Evolutionary conservation across 2,888 invertebrate genomes (phyloP).

Genomic region (Bembecia ichneumoniformis): DNA sequence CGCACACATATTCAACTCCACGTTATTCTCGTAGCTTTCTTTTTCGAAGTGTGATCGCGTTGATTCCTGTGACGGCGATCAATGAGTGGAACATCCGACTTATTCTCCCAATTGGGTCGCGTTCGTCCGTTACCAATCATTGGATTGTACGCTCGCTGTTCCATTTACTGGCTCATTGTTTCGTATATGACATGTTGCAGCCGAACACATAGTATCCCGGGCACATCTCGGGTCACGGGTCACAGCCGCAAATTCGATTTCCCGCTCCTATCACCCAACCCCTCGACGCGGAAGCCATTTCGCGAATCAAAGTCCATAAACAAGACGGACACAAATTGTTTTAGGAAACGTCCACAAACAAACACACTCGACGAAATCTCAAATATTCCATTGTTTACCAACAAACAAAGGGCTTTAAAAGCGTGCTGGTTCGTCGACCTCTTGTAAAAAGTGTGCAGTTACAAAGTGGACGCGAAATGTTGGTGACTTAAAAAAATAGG

Average conservation of each 20-base stretch:
- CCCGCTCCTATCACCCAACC: constrained; percentile 31
- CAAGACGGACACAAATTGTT: constrained; percentile 18
- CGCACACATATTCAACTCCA: too few species aligned
- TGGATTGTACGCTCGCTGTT: constrained; percentile 34
- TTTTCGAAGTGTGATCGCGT: too few species aligned
- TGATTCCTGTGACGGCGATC: constrained; percentile 14
- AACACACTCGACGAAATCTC: constrained; percentile 25
- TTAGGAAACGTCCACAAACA: constrained; percentile 26
- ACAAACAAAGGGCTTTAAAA: constrained; percentile 39
- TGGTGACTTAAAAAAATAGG: constrained; percentile 25
- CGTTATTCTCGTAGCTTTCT: too few species aligned
- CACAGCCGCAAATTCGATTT: constrained; percentile 38
- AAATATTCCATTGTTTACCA: constrained; percentile 36
- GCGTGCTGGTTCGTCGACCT: constrained; percentile 37
- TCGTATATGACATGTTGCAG: constrained; percentile 30
- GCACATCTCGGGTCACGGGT: constrained; percentile 12
- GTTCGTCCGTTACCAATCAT: constrained; percentile 23
- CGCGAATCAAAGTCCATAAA: constrained; percentile 11
- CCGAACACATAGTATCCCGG: constrained; percentile 20
- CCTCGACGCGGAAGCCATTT: constrained; percentile 12
- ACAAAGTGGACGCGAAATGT: constrained; percentile 14
- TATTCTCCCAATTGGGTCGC: constrained; percentile 41
- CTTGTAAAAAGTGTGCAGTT: constrained; percentile 32
- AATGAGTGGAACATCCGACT: constrained; percentile 43
- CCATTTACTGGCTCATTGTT: constrained; percentile 48